Evolutionary conservation across 1,140 invertebrate genomes (phyloP).

Genomic region (Drosophila trapezifrons): DNA sequence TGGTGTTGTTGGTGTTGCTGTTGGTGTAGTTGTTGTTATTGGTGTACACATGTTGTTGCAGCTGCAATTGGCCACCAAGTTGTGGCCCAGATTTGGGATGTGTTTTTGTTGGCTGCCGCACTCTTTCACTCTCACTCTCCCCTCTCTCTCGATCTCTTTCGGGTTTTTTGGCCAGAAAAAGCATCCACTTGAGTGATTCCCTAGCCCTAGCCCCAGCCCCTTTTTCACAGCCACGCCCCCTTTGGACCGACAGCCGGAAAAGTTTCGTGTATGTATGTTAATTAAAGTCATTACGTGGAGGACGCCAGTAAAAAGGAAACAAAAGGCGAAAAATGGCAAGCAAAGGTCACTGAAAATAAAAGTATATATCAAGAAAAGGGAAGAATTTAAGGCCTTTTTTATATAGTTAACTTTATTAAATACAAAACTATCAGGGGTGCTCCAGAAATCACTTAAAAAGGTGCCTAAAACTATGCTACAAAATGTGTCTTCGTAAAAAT

Average conservation of each 20-base stretch:
- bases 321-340: slow-evolving; percentile 21
- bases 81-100: slow-evolving; percentile 54
- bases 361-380: background rate
- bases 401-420: background rate
- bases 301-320: slow-evolving; percentile 40
- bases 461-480: no score
- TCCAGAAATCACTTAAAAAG: no score
- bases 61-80: slow-evolving; percentile 45
- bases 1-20: slow-evolving; percentile 12
- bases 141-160: slow-evolving; percentile 3
- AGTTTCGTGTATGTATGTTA: slow-evolving; percentile 63
- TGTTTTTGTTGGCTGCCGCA: slow-evolving; percentile 12
- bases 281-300: slow-evolving; percentile 76
- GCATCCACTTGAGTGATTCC: slow-evolving; percentile 51
- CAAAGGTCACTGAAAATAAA: slow-evolving; percentile 4
- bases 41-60: slow-evolving; percentile 31
- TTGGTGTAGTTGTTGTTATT: no score
- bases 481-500: no score
- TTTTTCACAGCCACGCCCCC: slow-evolving; percentile 17
- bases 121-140: background rate
- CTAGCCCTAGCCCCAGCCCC: slow-evolving; percentile 9
- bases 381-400: no score
- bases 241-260: slow-evolving; percentile 11
- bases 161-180: slow-evolving; percentile 34
- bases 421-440: no score